Percentiles rank a stretch among this genome's conserved stretches.
These are phyloP conservation scores for Cyanistes caeruleus DNA, from an alignment of 2,113 vertebrate species.

Conservation along the genomic window DNA sequence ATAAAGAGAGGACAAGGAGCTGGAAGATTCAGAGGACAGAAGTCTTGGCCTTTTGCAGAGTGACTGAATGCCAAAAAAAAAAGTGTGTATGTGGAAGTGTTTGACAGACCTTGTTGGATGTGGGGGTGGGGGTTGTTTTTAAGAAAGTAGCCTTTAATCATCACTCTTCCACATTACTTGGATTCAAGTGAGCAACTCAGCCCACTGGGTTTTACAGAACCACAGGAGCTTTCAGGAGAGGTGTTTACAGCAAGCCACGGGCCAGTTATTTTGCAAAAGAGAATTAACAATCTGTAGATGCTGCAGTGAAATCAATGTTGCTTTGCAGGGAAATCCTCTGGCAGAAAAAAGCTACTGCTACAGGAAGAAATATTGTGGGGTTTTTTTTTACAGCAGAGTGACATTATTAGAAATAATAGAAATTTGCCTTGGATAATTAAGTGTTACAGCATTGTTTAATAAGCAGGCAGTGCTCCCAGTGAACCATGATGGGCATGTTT, in stretches of 20 bases:
- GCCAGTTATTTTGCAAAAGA: neutral
- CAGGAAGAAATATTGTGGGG: neutral
- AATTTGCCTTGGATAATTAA: neutral
- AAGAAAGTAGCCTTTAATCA: slow-evolving; percentile 53
- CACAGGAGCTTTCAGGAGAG: neutral
- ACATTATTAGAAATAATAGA: neutral
- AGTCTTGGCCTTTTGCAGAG: neutral
- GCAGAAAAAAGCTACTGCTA: slow-evolving; percentile 23
- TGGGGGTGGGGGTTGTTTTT: neutral
- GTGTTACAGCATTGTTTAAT: neutral
- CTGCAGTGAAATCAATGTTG: slow-evolving; percentile 65
- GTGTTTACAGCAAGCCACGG: neutral
- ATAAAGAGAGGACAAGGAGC: neutral
- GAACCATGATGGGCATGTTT: neutral
- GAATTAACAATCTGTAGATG: slow-evolving; percentile 2
- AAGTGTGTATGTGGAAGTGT: neutral
- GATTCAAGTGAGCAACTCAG: neutral
- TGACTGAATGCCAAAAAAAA: neutral
- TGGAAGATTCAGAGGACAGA: neutral
- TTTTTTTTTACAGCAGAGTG: neutral
- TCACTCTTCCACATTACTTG: neutral
- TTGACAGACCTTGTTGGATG: neutral
- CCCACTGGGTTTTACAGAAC: neutral
- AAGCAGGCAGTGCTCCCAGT: neutral
- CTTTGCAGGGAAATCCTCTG: slow-evolving; percentile 38